Base-by-base conservation (phyloP, 2,888 invertebrate species). In the Luperina testacea region DNA sequence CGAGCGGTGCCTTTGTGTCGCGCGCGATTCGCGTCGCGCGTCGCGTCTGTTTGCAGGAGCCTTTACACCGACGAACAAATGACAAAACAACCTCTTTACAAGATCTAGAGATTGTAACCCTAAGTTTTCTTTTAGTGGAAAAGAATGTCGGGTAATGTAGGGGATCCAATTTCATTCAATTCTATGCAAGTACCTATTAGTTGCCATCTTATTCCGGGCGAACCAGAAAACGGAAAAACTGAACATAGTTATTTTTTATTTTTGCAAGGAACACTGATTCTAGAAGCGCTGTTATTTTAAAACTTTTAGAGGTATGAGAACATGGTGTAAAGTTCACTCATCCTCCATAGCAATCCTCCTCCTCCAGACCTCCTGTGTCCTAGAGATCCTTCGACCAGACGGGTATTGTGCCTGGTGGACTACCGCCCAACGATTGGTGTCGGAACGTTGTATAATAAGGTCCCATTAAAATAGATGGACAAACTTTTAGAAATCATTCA, bases 121-220 rank as follows among this genome's bases (percentile, higher is more conserved):
- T 73, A 72, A 61, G 27, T 72, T 81, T 68, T 68, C 38, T 81
- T 83, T 72, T 75, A 53, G 48, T 61, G 53, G 57, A 73, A 82
- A 48, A 59, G 32, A 68, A 81, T 72, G 51, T 71, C 24, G 70
- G 51, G 53, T 64, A 68, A 77, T 68, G 77, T 81, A 79, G 59
- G 38, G 65, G 24, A 78, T 81, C 73, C 75, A 80, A 81, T 87
- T 85, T 77, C 70, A 64, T 72, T 82, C 45, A 80, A 75, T 74
- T 79, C 61, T 78, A 59, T 74, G 51, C 59, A 83, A 81, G 75
- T 86, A 70, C 71, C 71, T 83, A 74, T 82, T 83, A 77, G 53
- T 68, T 65, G 71, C 53, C 45, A 69, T 65, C 42, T 77, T 75
- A 83, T 78, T 63, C 38, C 63, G 17, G 17, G 27, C 48, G 32